Base-by-base conservation (phyloP, 1,140 invertebrate genomes). In the Luehdorfia chinensis region DNA sequence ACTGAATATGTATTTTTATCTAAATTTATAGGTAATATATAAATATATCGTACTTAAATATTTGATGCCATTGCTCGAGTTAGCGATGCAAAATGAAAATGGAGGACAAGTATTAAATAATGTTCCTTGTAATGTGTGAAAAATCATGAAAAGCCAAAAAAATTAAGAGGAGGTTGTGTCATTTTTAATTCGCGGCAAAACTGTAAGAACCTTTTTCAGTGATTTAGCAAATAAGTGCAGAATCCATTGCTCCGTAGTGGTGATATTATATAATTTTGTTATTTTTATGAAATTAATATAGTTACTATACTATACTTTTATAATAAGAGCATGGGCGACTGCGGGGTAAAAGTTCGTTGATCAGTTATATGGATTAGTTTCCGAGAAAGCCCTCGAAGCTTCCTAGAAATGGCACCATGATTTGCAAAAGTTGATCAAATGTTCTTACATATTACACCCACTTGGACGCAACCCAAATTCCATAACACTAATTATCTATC, bases 401-500 rank as follows among this genome's bases (percentile, higher is more conserved):
- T 27, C 50, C 50, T 61, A 60, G 56, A 67, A 72, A 67, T 71
- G 68, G 60, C 59, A 47, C 60, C 59, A 62, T 66, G 58, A 66
- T 65, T 70, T 54, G 56, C 59, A 56, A 55, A 63, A 59, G 54
- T 63, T 55, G 60, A 68, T 58, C 48, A 65, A 60, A 61, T 33
- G 59, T 64, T 58, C 71, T 69, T 75, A 75, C 62, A 51, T 66
- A 63, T 61, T 63, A 61, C 61, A 78, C 61, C 57, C 59, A 78
- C 76, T 84, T 84, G 77, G 76, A 84, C 76, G 55, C 76, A 81
- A 80, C 68, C 67, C 77, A 81, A 81, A 64, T 59, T 66, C 57
- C 28, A 28, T 19, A 37, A 12, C 18, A 31, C 30, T 13, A 43
- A 33, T 45, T 31, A 21, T n/a, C 21, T 32, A 31, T 23, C 15